Conservation (phyloP, 2,113 vertebrate genomes). For the Aptenodytes forsteri region DNA sequence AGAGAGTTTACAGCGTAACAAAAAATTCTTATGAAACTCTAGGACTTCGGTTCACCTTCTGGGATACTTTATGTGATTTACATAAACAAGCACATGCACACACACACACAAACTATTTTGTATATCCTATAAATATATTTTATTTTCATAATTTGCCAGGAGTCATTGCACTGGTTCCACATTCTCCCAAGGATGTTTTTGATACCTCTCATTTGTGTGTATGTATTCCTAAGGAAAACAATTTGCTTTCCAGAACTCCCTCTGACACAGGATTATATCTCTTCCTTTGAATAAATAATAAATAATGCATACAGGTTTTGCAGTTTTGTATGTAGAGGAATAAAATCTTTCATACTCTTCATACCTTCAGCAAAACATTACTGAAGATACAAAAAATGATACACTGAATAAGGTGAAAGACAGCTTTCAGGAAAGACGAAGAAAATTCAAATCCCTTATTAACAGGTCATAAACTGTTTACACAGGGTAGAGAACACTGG, state of each 20-base stretch:
- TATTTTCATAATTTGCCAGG: background rate
- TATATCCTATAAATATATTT: background rate
- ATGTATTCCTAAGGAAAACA: background rate
- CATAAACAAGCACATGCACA: background rate
- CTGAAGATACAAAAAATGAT: background rate
- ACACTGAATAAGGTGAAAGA: background rate
- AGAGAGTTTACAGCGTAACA: background rate
- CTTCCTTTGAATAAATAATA: slow-evolving; percentile 11
- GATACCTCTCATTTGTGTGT: background rate
- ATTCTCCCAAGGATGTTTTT: background rate
- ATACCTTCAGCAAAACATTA: background rate
- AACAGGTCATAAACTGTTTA: background rate
- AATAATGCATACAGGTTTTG: background rate
- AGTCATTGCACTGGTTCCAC: background rate
- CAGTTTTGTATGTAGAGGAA: background rate
- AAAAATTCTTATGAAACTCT: background rate
- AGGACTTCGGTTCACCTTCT: background rate
- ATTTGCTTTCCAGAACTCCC: slow-evolving; percentile 18
- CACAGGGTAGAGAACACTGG: background rate
- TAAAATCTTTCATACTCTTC: background rate
- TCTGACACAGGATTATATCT: background rate
- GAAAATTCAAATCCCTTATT: background rate
- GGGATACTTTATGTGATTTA: background rate
- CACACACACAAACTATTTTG: background rate
- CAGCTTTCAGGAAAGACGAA: background rate